These are phyloP conservation scores for Spheniscus humboldti DNA, from an alignment of 2,797 vertebrate genomes.

Conservation along the genomic window DNA sequence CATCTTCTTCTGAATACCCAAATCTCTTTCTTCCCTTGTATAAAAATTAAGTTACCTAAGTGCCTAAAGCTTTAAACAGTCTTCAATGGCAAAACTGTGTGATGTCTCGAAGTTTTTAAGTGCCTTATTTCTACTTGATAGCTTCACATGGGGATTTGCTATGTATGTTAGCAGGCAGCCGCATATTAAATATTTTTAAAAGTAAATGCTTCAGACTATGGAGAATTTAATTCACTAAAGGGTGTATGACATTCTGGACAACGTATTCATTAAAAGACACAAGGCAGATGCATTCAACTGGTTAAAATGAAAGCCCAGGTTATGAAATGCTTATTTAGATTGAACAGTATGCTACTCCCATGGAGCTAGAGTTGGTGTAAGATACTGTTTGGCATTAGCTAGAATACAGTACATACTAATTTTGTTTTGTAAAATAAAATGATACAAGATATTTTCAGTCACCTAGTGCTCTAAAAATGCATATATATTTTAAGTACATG, in stretches of 20 bases:
- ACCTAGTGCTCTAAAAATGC: background rate
- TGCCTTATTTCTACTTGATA: background rate
- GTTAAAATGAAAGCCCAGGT: background rate
- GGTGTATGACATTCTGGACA: conserved; percentile 16
- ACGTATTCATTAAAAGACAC: conserved; percentile 42
- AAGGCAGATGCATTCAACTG: background rate
- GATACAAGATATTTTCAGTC: background rate
- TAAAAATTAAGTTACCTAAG: conserved; percentile 49
- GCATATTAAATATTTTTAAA: background rate
- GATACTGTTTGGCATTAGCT: background rate
- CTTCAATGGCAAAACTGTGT: background rate
- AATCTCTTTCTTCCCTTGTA: conserved; percentile 22
- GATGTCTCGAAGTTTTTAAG: background rate
- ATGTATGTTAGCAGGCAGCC: background rate
- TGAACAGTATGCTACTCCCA: background rate
- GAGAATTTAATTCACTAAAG: conserved; percentile 12
- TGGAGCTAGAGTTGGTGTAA: background rate
- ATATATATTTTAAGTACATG: background rate
- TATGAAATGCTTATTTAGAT: background rate
- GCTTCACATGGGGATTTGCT: background rate
- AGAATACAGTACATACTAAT: background rate
- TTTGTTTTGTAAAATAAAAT: background rate
- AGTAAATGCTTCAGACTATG: background rate
- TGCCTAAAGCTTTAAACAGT: conserved; percentile 14
- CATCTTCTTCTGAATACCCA: conserved; percentile 46